These are phyloP conservation scores for Pelobates cultripes DNA, from an alignment of 2,797 vertebrate species.

Conservation along the genomic window DNA sequence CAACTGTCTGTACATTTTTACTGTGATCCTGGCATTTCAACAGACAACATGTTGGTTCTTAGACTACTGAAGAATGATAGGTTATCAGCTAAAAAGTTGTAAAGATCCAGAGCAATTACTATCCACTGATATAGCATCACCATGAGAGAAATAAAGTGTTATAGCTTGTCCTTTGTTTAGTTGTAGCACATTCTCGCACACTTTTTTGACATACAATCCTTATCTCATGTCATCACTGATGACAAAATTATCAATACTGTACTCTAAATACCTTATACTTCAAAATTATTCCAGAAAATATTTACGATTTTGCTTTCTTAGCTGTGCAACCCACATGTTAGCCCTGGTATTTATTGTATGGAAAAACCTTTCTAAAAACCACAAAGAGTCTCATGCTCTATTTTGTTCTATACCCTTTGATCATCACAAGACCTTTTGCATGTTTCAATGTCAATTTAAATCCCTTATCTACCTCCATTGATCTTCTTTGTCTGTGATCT, in stretches of 20 bases:
- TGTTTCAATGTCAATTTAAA: constrained; percentile 2
- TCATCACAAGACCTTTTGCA: neutral
- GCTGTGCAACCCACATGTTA: neutral
- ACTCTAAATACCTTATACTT: neutral
- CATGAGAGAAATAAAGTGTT: too few species aligned
- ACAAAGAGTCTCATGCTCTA: neutral
- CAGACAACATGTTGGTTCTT: too few species aligned
- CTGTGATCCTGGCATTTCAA: too few species aligned
- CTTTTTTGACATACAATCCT: too few species aligned
- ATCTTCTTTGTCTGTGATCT: constrained; percentile 3
- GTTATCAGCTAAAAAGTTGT: too few species aligned
- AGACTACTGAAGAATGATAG: too few species aligned
- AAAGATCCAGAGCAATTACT: too few species aligned
- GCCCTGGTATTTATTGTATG: neutral
- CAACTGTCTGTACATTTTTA: too few species aligned
- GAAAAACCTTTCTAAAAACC: neutral
- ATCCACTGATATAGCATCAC: too few species aligned
- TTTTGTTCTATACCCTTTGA: neutral
- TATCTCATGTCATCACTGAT: neutral
- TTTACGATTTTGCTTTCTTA: neutral
- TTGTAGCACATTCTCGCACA: too few species aligned
- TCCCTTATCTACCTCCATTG: neutral
- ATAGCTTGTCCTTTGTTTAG: too few species aligned
- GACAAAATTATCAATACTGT: neutral
- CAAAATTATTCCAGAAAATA: neutral